A percentile compares a stretch with the other conserved stretches of the same genome.
Evolutionary conservation across 2,113 vertebrate genomes (phyloP).

Genomic region (Dendrocopos noguchii): DNA sequence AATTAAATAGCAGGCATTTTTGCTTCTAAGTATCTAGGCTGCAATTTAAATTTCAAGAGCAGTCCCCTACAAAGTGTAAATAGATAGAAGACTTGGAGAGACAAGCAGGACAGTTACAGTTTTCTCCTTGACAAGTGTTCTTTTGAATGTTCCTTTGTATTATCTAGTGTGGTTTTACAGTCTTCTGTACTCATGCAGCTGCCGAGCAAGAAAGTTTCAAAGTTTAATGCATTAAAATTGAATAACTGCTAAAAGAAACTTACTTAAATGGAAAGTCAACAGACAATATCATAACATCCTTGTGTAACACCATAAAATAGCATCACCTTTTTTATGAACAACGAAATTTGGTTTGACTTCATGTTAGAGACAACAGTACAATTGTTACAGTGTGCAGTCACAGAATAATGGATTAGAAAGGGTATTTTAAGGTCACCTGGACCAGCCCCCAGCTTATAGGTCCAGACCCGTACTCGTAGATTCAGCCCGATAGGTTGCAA

Average conservation of each 20-base stretch:
- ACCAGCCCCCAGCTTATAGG: not conserved
- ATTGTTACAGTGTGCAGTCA: not conserved
- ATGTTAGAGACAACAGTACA: not conserved
- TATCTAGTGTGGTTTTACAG: not conserved
- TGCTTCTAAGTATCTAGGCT: not conserved
- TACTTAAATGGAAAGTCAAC: not conserved
- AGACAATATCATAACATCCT: not conserved
- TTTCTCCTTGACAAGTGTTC: not conserved
- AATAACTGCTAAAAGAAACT: not conserved
- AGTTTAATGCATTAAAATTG: not conserved
- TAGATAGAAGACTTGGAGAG: not conserved
- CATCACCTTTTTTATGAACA: not conserved
- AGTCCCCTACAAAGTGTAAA: not conserved
- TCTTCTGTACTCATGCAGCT: not conserved
- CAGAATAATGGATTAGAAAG: not conserved
- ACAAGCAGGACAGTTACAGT: not conserved
- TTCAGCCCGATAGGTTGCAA: not conserved
- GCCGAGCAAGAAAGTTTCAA: not conserved
- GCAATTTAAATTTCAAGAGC: not conserved
- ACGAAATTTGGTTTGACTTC: not conserved
- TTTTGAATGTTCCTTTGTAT: conserved; percentile 9
- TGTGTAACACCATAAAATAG: not conserved
- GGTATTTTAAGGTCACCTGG: not conserved
- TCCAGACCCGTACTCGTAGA: not conserved
- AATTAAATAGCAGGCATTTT: not conserved